Evolutionary conservation across 2,888 invertebrate species (phyloP).

Genomic region (Leucophenga maculata): DNA sequence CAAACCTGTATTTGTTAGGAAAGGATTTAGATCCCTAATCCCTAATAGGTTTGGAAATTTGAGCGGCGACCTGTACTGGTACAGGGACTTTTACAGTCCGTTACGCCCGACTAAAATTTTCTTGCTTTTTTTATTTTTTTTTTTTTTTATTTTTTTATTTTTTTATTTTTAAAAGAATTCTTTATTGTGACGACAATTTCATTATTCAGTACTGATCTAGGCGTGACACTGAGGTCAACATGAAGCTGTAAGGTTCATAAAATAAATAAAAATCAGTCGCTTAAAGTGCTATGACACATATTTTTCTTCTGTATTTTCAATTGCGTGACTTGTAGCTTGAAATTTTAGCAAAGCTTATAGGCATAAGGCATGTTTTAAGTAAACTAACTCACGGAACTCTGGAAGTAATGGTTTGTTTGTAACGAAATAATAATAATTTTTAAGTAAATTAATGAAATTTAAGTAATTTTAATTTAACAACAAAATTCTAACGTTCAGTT

Average conservation of each 20-base stretch:
- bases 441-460: neutral
- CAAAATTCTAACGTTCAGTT: neutral
- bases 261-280: neutral
- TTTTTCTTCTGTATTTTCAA: neutral
- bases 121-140: too few species aligned
- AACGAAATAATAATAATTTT: neutral
- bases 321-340: neutral
- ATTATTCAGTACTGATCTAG: constrained; percentile 51
- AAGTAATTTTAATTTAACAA: neutral
- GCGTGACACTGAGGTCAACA: constrained; percentile 25
- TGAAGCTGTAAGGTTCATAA: neutral
- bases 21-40: too few species aligned
- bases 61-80: too few species aligned
- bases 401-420: neutral
- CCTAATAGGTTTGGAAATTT: too few species aligned
- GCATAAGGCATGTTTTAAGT: neutral
- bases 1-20: too few species aligned
- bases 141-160: too few species aligned
- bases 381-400: constrained; percentile 2
- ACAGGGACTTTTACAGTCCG: too few species aligned
- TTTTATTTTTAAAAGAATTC: too few species aligned
- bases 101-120: too few species aligned
- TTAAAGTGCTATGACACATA: neutral
- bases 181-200: constrained; percentile 17
- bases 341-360: too few species aligned